Base-by-base conservation (phyloP, 2,888 invertebrate species). In the Brenthis ino region DNA sequence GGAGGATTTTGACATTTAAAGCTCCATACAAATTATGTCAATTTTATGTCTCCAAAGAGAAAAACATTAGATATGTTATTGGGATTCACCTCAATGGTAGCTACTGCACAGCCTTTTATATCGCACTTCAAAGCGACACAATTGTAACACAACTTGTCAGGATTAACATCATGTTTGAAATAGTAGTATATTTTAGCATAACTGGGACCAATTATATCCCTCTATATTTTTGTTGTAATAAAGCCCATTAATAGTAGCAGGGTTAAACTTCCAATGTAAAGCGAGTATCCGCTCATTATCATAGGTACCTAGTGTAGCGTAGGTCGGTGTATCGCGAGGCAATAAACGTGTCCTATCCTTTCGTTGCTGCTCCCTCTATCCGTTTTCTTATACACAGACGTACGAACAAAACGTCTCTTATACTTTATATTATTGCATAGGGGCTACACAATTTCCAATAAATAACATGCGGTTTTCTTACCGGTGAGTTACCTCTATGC, bases 251-350 rank as follows among this genome's bases (percentile, higher is more conserved):
- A n/a, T 28, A 28, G 60, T 48, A 60, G 58, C 58, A 48, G 48
- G 58, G 48, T 48, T 24, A 16, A 51, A 53, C 37, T 51, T 53
- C 61, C 48, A 48, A n/a, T 16, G 50, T 37, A 20, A 64, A 57
- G 72, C 68, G 67, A 66, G 70, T 70, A 64, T 70, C 68, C 57
- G 69, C 68, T 70, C 57, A 57, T 53, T 16, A 33, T 68, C 74
- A 70, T 77, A 79, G 76, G 74, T 77, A 76, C 66, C 70, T 77
- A 79, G 6, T 11, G 6, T 76, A 68, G 75, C 43, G 53, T 63
- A 53, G 76, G 79, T 80, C 78, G 77, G 82, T 84, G 84, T 85
- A 83, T 85, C 85, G 82, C 84, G 81, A 80, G 82, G 84, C 86
- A 86, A 85, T 85, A 85, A 85, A 28, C 28, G 28, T 28, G 28